phyloP scores from a whole-genome alignment of 2,888 invertebrate genomes.

The Deilephila elpenor region DNA sequence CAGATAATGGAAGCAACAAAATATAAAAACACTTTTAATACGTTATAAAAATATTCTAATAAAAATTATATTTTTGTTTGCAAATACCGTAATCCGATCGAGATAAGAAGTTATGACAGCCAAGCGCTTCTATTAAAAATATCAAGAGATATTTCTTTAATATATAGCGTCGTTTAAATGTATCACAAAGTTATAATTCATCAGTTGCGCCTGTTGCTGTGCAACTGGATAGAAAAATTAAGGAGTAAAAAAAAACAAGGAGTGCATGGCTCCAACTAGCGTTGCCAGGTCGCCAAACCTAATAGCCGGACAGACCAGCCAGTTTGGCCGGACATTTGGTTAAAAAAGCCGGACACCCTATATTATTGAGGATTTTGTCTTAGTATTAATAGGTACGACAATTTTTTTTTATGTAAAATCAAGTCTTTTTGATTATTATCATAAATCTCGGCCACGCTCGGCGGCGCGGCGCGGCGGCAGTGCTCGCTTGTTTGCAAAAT shows the following conservation, averaged over 20 bases:
- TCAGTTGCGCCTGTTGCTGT: constrained; percentile 26
- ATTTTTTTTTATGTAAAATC: too few relatives aligned
- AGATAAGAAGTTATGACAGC: constrained; percentile 29
- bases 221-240: constrained; percentile 43
- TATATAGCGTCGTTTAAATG: constrained; percentile 20
- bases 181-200: constrained; percentile 26
- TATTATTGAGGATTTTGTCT: too few relatives aligned
- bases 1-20: background rate
- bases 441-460: too few relatives aligned
- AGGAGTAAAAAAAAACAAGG: constrained; percentile 56
- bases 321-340: too few relatives aligned
- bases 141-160: constrained; percentile 19
- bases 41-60: constrained; percentile 3
- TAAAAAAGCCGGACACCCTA: too few relatives aligned
- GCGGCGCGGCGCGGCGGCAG: too few relatives aligned
- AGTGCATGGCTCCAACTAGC: constrained; percentile 69
- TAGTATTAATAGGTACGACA: too few relatives aligned
- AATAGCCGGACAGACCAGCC: too few relatives aligned
- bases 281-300: too few relatives aligned
- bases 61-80: constrained; percentile 10
- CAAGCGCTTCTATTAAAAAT: constrained; percentile 28
- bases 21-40: constrained; percentile 9
- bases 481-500: too few relatives aligned
- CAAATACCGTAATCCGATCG: constrained; percentile 29
- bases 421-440: too few relatives aligned